Conservation (phyloP, 1,140 invertebrate species). For the Bicyclus anynana region DNA sequence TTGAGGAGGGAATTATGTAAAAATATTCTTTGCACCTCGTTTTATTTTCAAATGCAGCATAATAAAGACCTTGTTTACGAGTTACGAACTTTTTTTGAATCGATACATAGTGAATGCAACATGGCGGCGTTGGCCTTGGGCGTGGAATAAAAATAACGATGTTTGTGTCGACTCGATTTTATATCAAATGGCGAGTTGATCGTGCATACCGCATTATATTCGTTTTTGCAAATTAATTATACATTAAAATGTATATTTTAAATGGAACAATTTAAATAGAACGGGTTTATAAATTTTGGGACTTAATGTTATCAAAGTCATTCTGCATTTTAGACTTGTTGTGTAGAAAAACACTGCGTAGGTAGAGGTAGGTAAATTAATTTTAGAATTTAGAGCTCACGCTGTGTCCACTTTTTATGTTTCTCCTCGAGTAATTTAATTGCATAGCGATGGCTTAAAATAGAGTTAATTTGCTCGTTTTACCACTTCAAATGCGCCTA, state of each 20-base stretch:
- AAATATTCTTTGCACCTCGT: constrained; percentile 9
- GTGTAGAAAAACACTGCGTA: not conserved
- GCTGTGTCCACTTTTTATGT: not conserved
- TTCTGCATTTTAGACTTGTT: not conserved
- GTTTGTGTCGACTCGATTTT: constrained; percentile 65
- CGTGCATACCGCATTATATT: constrained; percentile 5
- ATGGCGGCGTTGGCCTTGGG: constrained; percentile 64
- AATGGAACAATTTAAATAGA: not conserved
- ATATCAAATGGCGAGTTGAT: constrained; percentile 38
- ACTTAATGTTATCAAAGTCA: not conserved
- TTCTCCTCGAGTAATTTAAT: not conserved
- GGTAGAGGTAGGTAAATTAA: not conserved
- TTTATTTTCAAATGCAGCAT: constrained; percentile 33
- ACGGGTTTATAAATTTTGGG: not conserved
- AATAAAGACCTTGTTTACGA: constrained; percentile 61
- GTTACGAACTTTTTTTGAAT: constrained; percentile 43
- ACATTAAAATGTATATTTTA: not conserved
- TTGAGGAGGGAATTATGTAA: constrained; percentile 2
- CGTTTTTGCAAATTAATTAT: constrained; percentile 4
- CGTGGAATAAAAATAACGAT: constrained; percentile 68
- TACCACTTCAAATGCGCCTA: not conserved
- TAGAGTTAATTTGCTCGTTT: not conserved
- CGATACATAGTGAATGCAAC: constrained; percentile 60
- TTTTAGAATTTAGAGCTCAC: not conserved
- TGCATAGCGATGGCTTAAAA: constrained; percentile 6